Evolutionary conservation across 2,888 invertebrate species (phyloP).

Genomic region (Tridacna crocea): DNA sequence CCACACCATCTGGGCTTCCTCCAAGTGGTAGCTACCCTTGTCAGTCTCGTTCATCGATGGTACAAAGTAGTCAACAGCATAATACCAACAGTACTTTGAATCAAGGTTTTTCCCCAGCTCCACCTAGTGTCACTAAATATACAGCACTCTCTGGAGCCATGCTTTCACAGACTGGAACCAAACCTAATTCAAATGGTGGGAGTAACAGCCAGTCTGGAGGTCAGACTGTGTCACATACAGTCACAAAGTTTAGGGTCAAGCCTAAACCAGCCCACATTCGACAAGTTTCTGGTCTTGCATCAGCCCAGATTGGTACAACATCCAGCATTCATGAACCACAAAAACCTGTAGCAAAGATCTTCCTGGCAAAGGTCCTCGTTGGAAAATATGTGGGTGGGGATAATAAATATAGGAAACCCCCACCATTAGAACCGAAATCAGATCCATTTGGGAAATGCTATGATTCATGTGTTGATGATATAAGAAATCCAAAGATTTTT

Average conservation of each 20-base stretch:
- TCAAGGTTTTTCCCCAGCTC: constrained; percentile 8
- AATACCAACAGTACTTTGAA: constrained; percentile 12
- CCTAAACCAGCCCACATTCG: constrained; percentile 46
- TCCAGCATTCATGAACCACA: constrained; percentile 31
- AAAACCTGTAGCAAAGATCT: constrained; percentile 70
- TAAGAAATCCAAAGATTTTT: constrained; percentile 77
- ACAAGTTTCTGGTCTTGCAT: constrained; percentile 43
- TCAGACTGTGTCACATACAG: constrained; percentile 10
- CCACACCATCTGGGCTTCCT: constrained; percentile 13
- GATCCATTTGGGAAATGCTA: constrained; percentile 79
- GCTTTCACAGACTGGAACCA: constrained; percentile 4
- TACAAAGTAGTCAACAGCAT: neutral
- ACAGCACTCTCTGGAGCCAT: constrained; percentile 15
- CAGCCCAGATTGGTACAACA: constrained; percentile 25
- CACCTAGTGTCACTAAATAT: neutral
- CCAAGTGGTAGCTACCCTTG: neutral
- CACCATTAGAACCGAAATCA: constrained; percentile 69
- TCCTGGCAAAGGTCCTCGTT: constrained; percentile 79
- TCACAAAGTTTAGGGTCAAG: constrained; percentile 1
- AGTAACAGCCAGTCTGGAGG: constrained; percentile 19
- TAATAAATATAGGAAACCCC: constrained; percentile 75
- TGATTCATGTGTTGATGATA: constrained; percentile 81
- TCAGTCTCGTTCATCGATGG: neutral
- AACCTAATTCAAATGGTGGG: neutral
- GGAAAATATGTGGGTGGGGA: constrained; percentile 79